Evolutionary conservation across 2,888 invertebrate species (phyloP), one percentile per base, ranked within the genome.

Genomic region (Coenonympha glycerion): DNA sequence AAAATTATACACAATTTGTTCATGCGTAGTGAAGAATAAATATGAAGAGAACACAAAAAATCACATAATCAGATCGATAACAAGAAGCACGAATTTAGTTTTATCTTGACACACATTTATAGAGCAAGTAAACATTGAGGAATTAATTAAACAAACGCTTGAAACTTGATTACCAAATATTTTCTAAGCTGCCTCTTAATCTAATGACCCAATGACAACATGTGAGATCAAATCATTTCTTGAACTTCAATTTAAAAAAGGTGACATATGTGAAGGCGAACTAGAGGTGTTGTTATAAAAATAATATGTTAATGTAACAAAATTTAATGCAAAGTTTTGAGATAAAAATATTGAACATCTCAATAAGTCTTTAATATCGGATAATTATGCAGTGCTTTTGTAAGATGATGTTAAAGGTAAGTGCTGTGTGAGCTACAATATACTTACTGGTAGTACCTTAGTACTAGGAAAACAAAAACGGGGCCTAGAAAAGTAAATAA

Each of bases 401-500:
- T n/a, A n/a, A n/a, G n/a, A n/a, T n/a, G n/a, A n/a, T n/a, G n/a
- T n/a, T n/a, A n/a, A n/a, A n/a, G n/a, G n/a, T n/a, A n/a, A n/a
- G n/a, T n/a, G n/a, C n/a, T n/a, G n/a, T n/a, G n/a, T n/a, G n/a
- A n/a, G n/a, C n/a, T n/a, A n/a, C n/a, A n/a, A n/a, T n/a, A n/a
- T n/a, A n/a, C n/a, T n/a, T n/a, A n/a, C n/a, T n/a, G n/a, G n/a
- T n/a, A n/a, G 1, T 30, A 31, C 1, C 8, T 5, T 5, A 11
- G 6, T 36, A 21, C 3, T 13, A 4, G 15, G 11, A 34, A 33
- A 52, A 21, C 34, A 46, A 49, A 6, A 36, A 59, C 31, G 61
- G 64, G 68, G 64, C 64, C 56, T 61, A 61, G 41, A 59, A 62
- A 60, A 50, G 59, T 64, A 63, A 66, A 68, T 59, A 65, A 68